Evolutionary conservation across 2,888 invertebrate species (phyloP).

Genomic region (Epirrita christyi): DNA sequence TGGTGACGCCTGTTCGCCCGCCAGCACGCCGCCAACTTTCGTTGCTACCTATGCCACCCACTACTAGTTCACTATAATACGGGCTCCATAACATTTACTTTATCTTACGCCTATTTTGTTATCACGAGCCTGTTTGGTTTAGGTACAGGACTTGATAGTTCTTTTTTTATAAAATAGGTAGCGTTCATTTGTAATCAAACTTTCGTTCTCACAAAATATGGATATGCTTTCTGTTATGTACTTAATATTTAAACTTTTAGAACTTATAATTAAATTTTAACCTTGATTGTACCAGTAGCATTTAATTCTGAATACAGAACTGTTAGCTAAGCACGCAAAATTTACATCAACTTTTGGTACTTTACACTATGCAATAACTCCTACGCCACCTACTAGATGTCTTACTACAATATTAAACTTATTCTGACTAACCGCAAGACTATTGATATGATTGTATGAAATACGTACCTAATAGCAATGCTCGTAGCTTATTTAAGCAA

Average conservation of each 20-base stretch:
- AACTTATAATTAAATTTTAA: too few relatives aligned
- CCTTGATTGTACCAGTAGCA: too few relatives aligned
- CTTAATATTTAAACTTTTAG: too few relatives aligned
- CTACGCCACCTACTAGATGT: background rate
- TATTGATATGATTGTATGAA: background rate
- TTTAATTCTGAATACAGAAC: too few relatives aligned
- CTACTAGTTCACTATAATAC: conserved; percentile 11
- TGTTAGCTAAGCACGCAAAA: too few relatives aligned
- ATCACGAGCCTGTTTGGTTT: background rate
- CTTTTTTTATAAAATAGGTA: background rate
- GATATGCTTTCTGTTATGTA: too few relatives aligned
- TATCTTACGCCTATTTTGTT: background rate
- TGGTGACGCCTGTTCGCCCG: conserved; percentile 78
- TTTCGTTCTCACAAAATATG: too few relatives aligned
- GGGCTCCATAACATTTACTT: conserved; percentile 25
- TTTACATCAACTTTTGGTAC: too few relatives aligned
- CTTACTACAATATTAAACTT: too few relatives aligned
- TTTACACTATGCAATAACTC: background rate
- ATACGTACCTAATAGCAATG: too few relatives aligned
- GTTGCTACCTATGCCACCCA: conserved; percentile 42
- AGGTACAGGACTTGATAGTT: background rate
- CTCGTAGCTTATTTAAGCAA: background rate
- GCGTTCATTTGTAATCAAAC: too few relatives aligned
- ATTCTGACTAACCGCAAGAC: background rate
- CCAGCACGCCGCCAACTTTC: conserved; percentile 66